A percentile compares a stretch with the other conserved stretches of the same genome.
Evolutionary conservation across 2,113 vertebrate species (phyloP).

Genomic region (Cheirogaleus medius): DNA sequence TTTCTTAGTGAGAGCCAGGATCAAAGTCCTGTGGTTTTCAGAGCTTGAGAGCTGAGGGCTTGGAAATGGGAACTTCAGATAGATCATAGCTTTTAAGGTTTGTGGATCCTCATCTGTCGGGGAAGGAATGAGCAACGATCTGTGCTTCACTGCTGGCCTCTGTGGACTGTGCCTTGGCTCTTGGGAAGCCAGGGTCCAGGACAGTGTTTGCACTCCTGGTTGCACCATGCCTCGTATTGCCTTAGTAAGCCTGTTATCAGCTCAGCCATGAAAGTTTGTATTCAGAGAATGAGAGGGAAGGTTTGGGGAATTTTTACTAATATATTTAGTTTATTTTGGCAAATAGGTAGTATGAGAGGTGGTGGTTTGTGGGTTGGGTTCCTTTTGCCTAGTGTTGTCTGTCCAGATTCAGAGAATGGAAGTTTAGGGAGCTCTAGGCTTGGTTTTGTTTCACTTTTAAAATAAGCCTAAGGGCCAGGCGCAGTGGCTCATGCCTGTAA

Average conservation of each 20-base stretch:
- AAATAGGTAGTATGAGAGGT: background rate
- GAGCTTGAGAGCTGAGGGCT: background rate
- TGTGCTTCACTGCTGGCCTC: background rate
- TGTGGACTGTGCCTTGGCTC: background rate
- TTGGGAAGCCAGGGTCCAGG: background rate
- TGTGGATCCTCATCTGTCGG: background rate
- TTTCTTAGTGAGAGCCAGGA: background rate
- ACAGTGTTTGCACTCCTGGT: background rate
- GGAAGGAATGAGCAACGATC: background rate
- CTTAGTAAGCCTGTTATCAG: background rate
- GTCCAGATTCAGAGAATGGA: background rate
- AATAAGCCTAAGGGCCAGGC: background rate
- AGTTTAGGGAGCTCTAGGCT: background rate
- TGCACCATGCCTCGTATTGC: background rate
- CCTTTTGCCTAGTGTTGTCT: background rate
- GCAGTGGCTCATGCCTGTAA: no score
- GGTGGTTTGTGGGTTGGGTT: background rate
- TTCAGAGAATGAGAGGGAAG: background rate
- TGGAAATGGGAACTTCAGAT: background rate
- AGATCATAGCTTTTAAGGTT: background rate
- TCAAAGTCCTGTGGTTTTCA: background rate
- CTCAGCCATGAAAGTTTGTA: background rate
- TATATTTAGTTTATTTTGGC: background rate
- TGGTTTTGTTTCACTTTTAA: background rate
- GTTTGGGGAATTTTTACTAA: background rate